A percentile compares a stretch with the other conserved stretches of the same genome.
These are phyloP conservation scores for Neogale vison DNA, from an alignment of 2,113 vertebrate species.

Conservation along the genomic window DNA sequence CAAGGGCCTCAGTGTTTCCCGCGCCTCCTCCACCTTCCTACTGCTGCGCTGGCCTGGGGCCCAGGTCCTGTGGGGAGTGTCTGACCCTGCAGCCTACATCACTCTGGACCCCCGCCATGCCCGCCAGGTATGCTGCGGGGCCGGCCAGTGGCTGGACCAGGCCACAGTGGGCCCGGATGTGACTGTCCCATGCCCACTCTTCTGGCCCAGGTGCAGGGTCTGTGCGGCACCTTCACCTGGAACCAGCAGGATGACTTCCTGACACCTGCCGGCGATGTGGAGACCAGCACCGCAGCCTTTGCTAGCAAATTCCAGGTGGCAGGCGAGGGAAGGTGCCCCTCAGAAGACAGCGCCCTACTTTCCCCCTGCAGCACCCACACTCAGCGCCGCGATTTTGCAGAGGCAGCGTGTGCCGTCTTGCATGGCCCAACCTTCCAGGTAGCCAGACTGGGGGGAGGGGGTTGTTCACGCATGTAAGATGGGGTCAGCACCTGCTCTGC, in stretches of 20 bases:
- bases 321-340: constrained; percentile 71
- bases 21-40: constrained; percentile 90
- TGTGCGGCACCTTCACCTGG: constrained; percentile 94
- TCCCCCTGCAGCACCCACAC: constrained; percentile 86
- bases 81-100: constrained; percentile 84
- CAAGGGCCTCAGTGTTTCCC: constrained; percentile 82
- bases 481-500: neutral
- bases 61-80: constrained; percentile 90
- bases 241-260: constrained; percentile 94
- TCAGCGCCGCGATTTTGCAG: constrained; percentile 84
- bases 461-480: neutral
- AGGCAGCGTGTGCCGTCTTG: constrained; percentile 87
- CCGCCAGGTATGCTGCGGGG: constrained; percentile 84
- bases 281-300: constrained; percentile 86
- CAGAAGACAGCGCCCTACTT: neutral
- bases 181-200: accelerated
- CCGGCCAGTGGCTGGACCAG: accelerated
- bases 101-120: constrained; percentile 90
- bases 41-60: constrained; percentile 88
- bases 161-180: accelerated
- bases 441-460: neutral
- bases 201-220: constrained; percentile 88
- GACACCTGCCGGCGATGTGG: constrained; percentile 91
- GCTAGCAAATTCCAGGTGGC: constrained; percentile 86
- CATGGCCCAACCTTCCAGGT: constrained; percentile 89